Base-by-base conservation (phyloP, 2,888 invertebrate species). In the Fragum sueziense region DNA sequence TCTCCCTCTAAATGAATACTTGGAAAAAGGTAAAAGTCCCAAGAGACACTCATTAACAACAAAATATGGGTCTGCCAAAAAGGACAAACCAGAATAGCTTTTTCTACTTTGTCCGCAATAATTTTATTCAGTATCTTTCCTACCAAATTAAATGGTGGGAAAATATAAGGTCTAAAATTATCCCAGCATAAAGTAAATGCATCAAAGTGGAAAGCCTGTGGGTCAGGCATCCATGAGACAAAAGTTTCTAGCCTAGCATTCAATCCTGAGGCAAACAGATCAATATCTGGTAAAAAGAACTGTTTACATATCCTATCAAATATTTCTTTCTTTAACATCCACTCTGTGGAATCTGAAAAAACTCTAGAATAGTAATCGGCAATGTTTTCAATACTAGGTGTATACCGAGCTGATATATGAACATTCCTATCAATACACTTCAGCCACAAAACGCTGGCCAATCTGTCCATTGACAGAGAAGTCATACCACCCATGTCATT, bases 321-420 rank as follows among this genome's bases (percentile, higher is more conserved):
- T 59, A 78, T 76, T 33, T 61, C 22, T 25, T 22, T 47, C 57
- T 78, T 75, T 22, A 80, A 41, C 73, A 73, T 75, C 84, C 80
- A 80, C 27, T 76, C 80, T 25, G 72, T 80, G 31, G 77, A 54
- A 25, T 83, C 83, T 22, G 74, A 71, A 57, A 80, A 78, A 59
- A 77, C 61, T 61, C 80, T 71, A 2, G 80, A 80, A 25, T 22
- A 61, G 47, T n/a, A 74, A 75, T 80, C 79, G 29, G 76, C 68
- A 51, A n/a, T 52, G 67, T 75, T 80, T n/a, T n/a, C 25, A 22
- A 17, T 14, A 25, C 80, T 73, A 6, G 76, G 57, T 20, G 76
- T 65, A 74, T 76, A 34, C 20, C 31, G 27, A 14, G 76, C 80
- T 31, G 76, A 67, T 9, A 67, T 4, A 27, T 33, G 47, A 31